Conservation (phyloP, 2,113 vertebrate species). For the Tylochromis polylepis region DNA sequence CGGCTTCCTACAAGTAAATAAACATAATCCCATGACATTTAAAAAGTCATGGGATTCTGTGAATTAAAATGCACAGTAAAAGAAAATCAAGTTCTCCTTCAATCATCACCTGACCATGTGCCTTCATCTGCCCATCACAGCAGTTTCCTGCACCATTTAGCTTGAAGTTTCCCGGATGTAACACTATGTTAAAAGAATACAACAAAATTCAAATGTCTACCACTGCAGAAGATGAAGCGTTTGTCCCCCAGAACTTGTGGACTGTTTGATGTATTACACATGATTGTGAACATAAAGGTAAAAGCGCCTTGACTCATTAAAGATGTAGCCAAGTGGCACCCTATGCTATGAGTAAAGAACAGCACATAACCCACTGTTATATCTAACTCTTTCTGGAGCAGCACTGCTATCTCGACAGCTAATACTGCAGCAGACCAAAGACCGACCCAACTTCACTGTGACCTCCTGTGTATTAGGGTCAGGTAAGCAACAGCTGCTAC, state of each 20-base stretch:
- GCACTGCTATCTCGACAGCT: neutral
- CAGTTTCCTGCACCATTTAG: neutral
- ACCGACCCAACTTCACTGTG: neutral
- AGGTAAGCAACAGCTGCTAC: neutral
- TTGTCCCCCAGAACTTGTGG: neutral
- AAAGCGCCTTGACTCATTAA: neutral
- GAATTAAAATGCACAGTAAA: too few relatives aligned
- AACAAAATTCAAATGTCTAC: neutral
- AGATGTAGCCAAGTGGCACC: neutral
- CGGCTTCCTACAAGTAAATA: neutral
- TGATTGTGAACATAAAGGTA: neutral
- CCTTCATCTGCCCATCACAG: neutral
- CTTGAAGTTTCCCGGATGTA: neutral
- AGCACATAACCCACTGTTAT: neutral
- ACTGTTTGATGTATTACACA: neutral
- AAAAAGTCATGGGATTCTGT: too few relatives aligned
- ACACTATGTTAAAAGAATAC: neutral
- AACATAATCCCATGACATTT: neutral
- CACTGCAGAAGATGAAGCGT: neutral
- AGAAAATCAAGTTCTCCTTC: neutral
- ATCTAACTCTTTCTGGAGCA: neutral
- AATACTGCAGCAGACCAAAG: neutral
- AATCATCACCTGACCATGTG: neutral
- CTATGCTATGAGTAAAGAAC: neutral
- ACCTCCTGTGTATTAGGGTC: neutral